phyloP scores from a whole-genome alignment of 1,140 invertebrate species.

The Lepidostoma basale region DNA sequence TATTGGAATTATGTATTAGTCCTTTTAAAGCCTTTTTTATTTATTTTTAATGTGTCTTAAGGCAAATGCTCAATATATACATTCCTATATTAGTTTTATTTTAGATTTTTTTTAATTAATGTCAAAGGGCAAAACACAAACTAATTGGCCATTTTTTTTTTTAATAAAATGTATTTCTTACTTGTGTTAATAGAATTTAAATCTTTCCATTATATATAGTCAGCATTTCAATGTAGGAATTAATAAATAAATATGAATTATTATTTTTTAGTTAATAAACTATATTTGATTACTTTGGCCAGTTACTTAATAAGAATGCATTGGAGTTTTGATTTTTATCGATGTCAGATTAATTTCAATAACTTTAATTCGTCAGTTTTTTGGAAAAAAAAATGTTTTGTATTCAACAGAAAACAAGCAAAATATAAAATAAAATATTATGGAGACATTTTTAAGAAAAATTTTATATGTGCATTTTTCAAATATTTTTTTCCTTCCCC shows the following conservation, averaged over 20 bases:
- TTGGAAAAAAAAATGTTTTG: no score
- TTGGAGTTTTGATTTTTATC: no score
- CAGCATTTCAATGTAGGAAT: not conserved
- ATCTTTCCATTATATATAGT: no score
- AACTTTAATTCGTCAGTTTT: no score
- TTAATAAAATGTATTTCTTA: not conserved
- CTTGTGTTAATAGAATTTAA: not conserved
- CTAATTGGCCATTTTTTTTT: not conserved
- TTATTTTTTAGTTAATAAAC: constrained; percentile 1
- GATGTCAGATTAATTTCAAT: no score
- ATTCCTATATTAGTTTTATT: constrained; percentile 33
- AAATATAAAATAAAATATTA: no score
- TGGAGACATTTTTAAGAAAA: no score
- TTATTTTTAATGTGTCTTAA: constrained; percentile 31
- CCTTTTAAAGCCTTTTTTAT: constrained; percentile 5
- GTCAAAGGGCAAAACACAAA: not conserved
- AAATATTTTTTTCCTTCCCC: no score
- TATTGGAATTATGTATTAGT: not conserved
- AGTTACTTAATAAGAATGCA: constrained; percentile 15
- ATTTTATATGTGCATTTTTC: no score
- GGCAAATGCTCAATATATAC: constrained; percentile 43
- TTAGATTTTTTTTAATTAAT: not conserved
- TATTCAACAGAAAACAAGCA: no score
- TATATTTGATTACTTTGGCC: constrained; percentile 1
- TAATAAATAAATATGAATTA: not conserved